Conservation (phyloP, 2,888 invertebrate species). For the Lasioglossum zephyrum region DNA sequence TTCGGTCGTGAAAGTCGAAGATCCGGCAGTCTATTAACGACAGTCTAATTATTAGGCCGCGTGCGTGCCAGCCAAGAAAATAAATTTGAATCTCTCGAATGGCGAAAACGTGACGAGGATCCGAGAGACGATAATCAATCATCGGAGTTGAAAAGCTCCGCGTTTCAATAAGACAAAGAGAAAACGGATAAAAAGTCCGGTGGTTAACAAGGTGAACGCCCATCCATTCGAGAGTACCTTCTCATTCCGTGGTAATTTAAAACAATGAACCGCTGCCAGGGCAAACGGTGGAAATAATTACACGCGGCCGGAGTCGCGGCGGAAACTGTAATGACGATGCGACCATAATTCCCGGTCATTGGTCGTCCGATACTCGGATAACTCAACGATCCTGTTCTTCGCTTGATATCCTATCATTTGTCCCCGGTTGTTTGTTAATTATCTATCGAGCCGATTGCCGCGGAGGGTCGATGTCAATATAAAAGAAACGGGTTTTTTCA, state of each 20-base stretch:
- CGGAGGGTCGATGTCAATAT: not conserved
- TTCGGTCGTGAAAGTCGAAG: not conserved
- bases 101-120: conserved; percentile 13
- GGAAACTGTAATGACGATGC: conserved; percentile 30
- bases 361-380: conserved; percentile 32
- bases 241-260: conserved; percentile 47
- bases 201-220: conserved; percentile 43
- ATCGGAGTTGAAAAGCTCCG: conserved; percentile 9
- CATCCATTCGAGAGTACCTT: conserved; percentile 35
- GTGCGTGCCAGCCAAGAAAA: not conserved
- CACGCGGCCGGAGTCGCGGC: conserved; percentile 25
- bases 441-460: conserved; percentile 37
- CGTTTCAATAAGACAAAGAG: conserved; percentile 5
- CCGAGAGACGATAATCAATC: conserved; percentile 15
- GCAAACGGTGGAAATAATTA: conserved; percentile 56
- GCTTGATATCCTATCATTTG: conserved; percentile 46
- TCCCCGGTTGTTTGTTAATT: conserved; percentile 40
- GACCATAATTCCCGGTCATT: conserved; percentile 47
- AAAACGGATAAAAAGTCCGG: conserved; percentile 18
- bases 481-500: not conserved
- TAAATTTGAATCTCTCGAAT: conserved; percentile 10
- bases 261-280: conserved; percentile 41
- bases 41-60: conserved; percentile 5
- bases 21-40: not conserved
- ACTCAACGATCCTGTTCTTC: conserved; percentile 40